Conservation (phyloP, 2,113 vertebrate genomes). For the Siphamia tubifer region DNA sequence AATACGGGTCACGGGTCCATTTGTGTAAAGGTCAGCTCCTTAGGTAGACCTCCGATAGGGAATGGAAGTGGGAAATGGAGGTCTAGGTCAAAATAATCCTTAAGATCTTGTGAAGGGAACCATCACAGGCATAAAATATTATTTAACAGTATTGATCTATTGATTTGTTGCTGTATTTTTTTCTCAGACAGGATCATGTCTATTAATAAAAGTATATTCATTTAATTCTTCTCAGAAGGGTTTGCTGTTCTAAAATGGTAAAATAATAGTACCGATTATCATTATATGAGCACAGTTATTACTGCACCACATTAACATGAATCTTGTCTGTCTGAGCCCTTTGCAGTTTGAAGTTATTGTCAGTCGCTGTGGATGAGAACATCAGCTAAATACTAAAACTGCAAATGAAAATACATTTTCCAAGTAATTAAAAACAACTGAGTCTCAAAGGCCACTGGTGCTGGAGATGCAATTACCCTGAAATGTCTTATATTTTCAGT, state of each 20-base stretch:
- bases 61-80: conserved; percentile 25
- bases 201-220: background rate
- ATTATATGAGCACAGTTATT: conserved; percentile 22
- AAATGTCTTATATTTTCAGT: no score
- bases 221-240: background rate
- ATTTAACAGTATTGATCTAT: background rate
- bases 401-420: conserved; percentile 37
- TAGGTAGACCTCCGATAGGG: conserved; percentile 27
- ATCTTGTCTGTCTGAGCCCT: conserved; percentile 38
- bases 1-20: conserved; percentile 66
- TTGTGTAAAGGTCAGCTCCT: conserved; percentile 69
- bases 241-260: conserved; percentile 10
- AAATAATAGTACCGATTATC: conserved; percentile 11
- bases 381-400: conserved; percentile 29
- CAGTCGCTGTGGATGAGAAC: background rate
- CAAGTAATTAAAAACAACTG: conserved; percentile 43
- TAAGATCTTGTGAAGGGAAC: conserved; percentile 22
- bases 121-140: conserved; percentile 8
- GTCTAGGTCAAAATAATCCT: conserved; percentile 46
- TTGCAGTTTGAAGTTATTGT: conserved; percentile 18
- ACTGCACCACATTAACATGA: conserved; percentile 20
- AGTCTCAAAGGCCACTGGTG: conserved; percentile 40
- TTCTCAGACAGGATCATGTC: background rate
- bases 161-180: background rate
- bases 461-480: conserved; percentile 35